These are phyloP conservation scores for Nesogale talazaci DNA, from an alignment of 2,113 vertebrate genomes.

Conservation along the genomic window DNA sequence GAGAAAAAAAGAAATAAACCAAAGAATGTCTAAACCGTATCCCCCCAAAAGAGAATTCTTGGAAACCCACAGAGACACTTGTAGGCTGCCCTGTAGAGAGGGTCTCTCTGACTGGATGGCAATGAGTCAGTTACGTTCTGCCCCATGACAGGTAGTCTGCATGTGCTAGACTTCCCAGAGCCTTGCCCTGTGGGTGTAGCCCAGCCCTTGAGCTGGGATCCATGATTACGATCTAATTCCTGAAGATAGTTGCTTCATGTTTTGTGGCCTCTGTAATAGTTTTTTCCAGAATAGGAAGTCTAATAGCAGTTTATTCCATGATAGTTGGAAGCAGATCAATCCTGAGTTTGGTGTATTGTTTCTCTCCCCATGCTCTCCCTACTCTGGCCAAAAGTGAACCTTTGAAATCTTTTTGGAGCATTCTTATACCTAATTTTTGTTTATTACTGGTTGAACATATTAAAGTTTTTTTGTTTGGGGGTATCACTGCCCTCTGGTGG, in stretches of 20 bases:
- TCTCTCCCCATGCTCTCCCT: not conserved
- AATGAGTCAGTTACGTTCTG: too few species aligned
- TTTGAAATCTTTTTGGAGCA: constrained; percentile 29
- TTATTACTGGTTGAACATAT: constrained; percentile 19
- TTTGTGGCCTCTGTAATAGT: constrained; percentile 35
- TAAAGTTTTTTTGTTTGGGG: too few species aligned
- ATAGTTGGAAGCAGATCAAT: constrained; percentile 46
- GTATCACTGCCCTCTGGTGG: too few species aligned
- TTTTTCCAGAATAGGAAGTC: constrained; percentile 41
- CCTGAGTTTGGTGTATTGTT: not conserved
- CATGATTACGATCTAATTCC: not conserved
- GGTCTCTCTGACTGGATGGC: too few species aligned
- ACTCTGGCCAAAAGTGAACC: too few species aligned
- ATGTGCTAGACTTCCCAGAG: not conserved
- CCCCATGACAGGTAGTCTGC: not conserved
- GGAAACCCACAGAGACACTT: too few species aligned
- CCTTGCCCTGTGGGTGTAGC: not conserved
- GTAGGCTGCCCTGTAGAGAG: too few species aligned
- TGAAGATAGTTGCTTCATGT: not conserved
- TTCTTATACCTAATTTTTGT: constrained; percentile 38
- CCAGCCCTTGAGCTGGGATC: not conserved
- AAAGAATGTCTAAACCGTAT: too few species aligned
- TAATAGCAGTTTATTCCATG: constrained; percentile 22
- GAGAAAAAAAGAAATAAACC: too few species aligned
- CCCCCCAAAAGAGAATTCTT: too few species aligned